Conservation (phyloP, 2,797 vertebrate genomes). For the Ibycter americanus region DNA sequence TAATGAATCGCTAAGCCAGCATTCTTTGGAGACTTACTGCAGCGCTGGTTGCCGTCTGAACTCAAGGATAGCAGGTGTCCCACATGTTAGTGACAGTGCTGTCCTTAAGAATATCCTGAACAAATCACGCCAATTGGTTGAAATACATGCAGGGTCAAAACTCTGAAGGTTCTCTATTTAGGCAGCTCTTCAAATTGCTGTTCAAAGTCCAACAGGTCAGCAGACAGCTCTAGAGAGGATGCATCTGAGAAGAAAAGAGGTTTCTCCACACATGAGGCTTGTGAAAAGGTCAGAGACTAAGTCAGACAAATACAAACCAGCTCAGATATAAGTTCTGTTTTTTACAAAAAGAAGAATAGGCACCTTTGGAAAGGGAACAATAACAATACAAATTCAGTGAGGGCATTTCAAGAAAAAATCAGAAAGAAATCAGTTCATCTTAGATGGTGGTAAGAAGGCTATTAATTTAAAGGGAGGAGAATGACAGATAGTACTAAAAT, state of each 20-base stretch:
- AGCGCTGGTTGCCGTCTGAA: neutral
- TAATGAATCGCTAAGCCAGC: neutral
- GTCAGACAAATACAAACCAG: neutral
- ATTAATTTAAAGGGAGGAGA: neutral
- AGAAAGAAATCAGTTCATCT: neutral
- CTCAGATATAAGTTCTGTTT: neutral
- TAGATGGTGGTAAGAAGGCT: neutral
- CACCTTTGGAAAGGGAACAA: neutral
- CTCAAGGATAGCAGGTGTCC: neutral
- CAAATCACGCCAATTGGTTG: neutral
- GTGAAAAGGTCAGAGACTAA: neutral
- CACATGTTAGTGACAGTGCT: neutral
- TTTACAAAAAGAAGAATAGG: neutral
- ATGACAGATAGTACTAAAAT: neutral
- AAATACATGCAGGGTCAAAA: neutral
- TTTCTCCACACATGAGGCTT: neutral
- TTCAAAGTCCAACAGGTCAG: neutral
- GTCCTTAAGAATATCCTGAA: neutral
- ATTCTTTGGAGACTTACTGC: neutral
- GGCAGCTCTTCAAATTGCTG: neutral
- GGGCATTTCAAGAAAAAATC: neutral
- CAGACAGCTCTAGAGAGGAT: neutral
- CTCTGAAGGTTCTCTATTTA: neutral
- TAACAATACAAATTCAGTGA: neutral
- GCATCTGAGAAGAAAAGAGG: neutral